Evolutionary conservation across 1,140 invertebrate genomes (phyloP), one percentile per base, ranked within the genome.

Genomic region (Sitobion miscanthi): DNA sequence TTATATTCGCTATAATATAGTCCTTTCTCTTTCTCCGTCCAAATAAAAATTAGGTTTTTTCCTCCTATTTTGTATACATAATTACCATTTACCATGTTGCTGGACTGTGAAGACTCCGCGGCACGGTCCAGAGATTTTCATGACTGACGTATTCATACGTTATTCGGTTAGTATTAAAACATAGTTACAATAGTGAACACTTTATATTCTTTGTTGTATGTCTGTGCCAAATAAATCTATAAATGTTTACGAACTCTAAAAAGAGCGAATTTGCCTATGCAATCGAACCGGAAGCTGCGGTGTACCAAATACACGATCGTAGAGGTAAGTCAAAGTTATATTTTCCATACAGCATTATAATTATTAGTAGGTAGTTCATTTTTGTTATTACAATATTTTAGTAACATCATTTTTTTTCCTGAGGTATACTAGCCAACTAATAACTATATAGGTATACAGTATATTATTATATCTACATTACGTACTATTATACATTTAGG

Each of bases 191-290:
- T 54, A 47, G 54, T 49, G 90, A 77, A 35, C 90, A 47, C 89
- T 62, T 90, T 42, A 69, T 62, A n/a, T 91, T 77, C 57, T 77
- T 49, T 47, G 38, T 91, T 69, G 23, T 89, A 42, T 11, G 35
- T 42, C 35, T 21, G 20, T n/a, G 21, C 20, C 52, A 54, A 49
- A 87, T 87, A 87, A 21, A 87, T 57, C 23, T 42, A 45, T 77
- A 91, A 91, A 93, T 93, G 91, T 93, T 93, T 57, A 93, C 91
- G 3, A 93, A 93, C 49, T 54, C 91, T 1, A 93, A 93, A 85
- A 93, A 93, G n/a, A 93, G 91, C 49, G 91, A 93, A 85, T 93
- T 93, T 25, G 49, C 91, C 49, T 93, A 93, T 57, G 91, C 91
- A 42, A 93, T 93, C 35, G 82, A 93, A 93, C 91, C 91, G 6